phyloP scores from a whole-genome alignment of 2,888 invertebrate species.

The Lacanobia wlatinum region DNA sequence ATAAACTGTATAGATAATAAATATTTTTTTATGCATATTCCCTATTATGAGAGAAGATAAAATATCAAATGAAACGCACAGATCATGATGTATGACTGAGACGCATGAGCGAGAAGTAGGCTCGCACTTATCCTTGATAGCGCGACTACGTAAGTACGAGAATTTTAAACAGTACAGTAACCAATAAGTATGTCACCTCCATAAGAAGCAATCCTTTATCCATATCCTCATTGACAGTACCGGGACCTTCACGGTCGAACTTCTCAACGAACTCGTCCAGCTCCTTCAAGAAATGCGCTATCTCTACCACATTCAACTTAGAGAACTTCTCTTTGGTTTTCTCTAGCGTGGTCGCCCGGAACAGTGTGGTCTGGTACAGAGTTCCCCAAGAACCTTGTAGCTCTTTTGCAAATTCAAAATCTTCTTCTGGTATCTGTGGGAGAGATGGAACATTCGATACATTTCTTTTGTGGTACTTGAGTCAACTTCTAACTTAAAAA shows the following conservation, averaged over 20 bases:
- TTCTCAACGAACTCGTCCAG: constrained; percentile 93
- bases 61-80: no score
- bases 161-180: neutral
- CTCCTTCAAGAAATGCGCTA: constrained; percentile 92
- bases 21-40: no score
- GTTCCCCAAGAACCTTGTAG: constrained; percentile 93
- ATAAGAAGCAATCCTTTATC: constrained; percentile 93
- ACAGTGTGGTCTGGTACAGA: constrained; percentile 93
- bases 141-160: no score
- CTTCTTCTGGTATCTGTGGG: constrained; percentile 87
- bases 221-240: constrained; percentile 94
- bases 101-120: neutral
- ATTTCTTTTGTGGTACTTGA: neutral
- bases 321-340: constrained; percentile 97
- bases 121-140: neutral
- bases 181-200: constrained; percentile 87
- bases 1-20: no score
- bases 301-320: constrained; percentile 94
- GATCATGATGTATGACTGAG: no score
- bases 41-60: no score
- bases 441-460: neutral
- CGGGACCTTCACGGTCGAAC: constrained; percentile 95
- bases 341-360: constrained; percentile 93
- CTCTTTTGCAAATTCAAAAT: constrained; percentile 90
- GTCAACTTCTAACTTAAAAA: neutral